These are phyloP conservation scores for Conomelus anceps DNA, from an alignment of 2,888 invertebrate species.

Conservation along the genomic window DNA sequence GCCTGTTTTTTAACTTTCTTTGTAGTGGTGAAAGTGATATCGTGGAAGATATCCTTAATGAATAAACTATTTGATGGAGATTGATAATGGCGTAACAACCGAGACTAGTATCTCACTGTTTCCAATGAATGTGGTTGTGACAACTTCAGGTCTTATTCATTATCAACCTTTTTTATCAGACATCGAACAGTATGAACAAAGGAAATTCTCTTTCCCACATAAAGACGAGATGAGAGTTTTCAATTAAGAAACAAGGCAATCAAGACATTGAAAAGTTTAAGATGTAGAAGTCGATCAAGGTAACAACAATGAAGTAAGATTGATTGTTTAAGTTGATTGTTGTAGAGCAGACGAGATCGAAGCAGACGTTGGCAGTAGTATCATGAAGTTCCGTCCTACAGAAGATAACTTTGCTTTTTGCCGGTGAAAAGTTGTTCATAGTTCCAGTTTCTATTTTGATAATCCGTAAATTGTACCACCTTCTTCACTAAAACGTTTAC, in stretches of 20 bases:
- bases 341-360: neutral
- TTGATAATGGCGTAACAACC: too few species aligned
- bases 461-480: neutral
- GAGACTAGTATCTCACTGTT: too few species aligned
- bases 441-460: neutral
- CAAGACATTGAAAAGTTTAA: neutral
- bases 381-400: neutral
- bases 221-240: neutral
- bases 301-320: neutral
- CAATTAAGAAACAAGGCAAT: neutral
- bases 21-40: too few species aligned
- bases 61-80: too few species aligned
- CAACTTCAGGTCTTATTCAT: too few species aligned
- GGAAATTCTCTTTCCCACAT: neutral
- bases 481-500: neutral
- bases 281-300: neutral
- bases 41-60: too few species aligned
- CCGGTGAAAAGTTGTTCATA: neutral
- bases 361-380: neutral
- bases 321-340: neutral
- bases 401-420: neutral
- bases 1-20: too few species aligned
- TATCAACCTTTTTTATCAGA: too few species aligned
- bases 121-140: too few species aligned
- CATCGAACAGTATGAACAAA: neutral